Percentiles rank a stretch among this genome's conserved stretches.
phyloP scores from a whole-genome alignment of 2,888 invertebrate genomes.

The Noctua janthe region DNA sequence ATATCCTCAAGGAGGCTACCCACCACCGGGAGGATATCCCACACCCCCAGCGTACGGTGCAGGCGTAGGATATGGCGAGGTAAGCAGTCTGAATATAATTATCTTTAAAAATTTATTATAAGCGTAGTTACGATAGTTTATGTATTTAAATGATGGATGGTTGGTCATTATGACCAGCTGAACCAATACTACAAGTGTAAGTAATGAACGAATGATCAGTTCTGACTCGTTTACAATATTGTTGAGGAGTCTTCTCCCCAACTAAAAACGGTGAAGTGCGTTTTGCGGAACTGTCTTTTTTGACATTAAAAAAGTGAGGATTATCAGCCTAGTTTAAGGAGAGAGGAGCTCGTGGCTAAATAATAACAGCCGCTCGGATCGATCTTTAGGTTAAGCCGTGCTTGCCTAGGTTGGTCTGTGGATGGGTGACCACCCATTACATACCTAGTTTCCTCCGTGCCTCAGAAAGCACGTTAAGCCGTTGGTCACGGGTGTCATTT shows the following conservation, averaged over 20 bases:
- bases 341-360: too few species aligned
- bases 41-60: slow-evolving; percentile 79
- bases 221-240: background rate
- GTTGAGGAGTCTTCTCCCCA: background rate
- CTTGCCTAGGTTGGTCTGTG: too few species aligned
- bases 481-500: too few species aligned
- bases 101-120: background rate
- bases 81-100: slow-evolving; percentile 62
- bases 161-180: background rate
- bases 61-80: slow-evolving; percentile 82
- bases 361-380: too few species aligned
- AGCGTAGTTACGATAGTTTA: background rate
- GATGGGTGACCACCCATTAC: too few species aligned
- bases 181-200: background rate
- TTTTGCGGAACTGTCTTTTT: background rate
- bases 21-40: slow-evolving; percentile 76
- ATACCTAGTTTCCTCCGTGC: too few species aligned
- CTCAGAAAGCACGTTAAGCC: too few species aligned
- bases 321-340: background rate
- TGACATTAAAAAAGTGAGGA: background rate
- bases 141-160: background rate
- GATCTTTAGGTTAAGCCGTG: too few species aligned
- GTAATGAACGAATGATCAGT: background rate
- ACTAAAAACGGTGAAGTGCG: background rate
- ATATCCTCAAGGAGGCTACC: slow-evolving; percentile 79